A percentile compares a stretch with the other conserved stretches of the same genome.
phyloP scores from a whole-genome alignment of 1,140 invertebrate species.

The Apis laboriosa region DNA sequence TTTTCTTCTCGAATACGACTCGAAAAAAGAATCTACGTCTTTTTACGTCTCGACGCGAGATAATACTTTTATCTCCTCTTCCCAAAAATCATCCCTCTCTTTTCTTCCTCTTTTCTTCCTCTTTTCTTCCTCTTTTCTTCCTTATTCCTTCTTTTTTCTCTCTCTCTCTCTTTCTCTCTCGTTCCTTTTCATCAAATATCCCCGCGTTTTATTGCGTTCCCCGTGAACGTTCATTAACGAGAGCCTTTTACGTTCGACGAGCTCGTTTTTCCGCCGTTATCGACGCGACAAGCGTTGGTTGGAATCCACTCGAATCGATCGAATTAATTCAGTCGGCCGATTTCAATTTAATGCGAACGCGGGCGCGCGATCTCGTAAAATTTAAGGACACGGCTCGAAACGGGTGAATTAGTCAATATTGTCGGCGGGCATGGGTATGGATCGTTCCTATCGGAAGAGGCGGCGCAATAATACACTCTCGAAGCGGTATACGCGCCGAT shows the following conservation, averaged over 20 bases:
- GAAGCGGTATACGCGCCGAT: slow-evolving; percentile 11
- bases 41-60: neutral
- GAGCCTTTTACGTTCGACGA: slow-evolving; percentile 30
- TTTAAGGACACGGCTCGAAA: slow-evolving; percentile 56
- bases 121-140: neutral
- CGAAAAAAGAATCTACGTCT: neutral
- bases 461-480: slow-evolving; percentile 45
- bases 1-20: neutral
- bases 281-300: neutral
- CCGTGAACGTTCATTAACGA: slow-evolving; percentile 2
- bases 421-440: neutral
- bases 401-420: slow-evolving; percentile 58
- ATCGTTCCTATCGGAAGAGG: slow-evolving; percentile 30
- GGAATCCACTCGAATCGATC: slow-evolving; percentile 22
- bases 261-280: slow-evolving; percentile 32
- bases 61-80: neutral
- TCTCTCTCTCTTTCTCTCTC: neutral
- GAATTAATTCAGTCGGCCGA: slow-evolving; percentile 32
- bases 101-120: neutral
- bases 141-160: neutral
- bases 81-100: neutral
- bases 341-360: slow-evolving; percentile 44
- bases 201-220: slow-evolving; percentile 5
- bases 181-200: neutral
- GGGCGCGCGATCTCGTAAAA: slow-evolving; percentile 38